Evolutionary conservation across 2,113 vertebrate genomes (phyloP).

Genomic region (Psephotus haematonotus): DNA sequence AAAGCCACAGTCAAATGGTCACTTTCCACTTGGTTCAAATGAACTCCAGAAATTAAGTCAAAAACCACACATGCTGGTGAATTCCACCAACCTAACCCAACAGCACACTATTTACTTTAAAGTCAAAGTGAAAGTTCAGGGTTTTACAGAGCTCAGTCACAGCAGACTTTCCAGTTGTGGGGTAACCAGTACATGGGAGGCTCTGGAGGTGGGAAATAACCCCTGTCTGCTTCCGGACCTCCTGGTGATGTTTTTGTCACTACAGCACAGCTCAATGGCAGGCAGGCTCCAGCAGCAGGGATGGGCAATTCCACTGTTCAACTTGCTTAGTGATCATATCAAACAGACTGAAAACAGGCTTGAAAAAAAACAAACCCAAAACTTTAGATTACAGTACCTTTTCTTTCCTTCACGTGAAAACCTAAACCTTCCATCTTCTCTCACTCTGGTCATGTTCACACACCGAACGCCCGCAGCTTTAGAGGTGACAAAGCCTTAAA

Average conservation of each 20-base stretch:
- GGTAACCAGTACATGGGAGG: background rate
- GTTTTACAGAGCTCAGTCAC: background rate
- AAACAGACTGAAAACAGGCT: background rate
- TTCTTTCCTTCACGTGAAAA: background rate
- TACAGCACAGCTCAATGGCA: background rate
- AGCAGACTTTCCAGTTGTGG: background rate
- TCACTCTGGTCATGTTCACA: background rate
- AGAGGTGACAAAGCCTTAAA: background rate
- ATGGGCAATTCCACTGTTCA: background rate
- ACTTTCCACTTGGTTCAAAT: background rate
- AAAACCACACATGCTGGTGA: background rate
- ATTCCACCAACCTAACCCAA: constrained; percentile 13
- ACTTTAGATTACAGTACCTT: background rate
- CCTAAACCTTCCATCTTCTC: background rate
- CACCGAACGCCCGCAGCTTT: background rate
- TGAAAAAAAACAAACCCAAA: background rate
- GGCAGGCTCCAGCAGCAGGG: background rate
- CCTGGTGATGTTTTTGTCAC: background rate
- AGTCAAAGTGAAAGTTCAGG: constrained; percentile 41
- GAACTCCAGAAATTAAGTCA: background rate
- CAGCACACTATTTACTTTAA: background rate
- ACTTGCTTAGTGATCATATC: background rate
- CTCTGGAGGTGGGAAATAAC: background rate
- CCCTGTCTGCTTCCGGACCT: background rate
- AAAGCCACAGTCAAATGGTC: background rate